Conservation (phyloP, 2,888 invertebrate species). For the Podotricha telesiphe region DNA sequence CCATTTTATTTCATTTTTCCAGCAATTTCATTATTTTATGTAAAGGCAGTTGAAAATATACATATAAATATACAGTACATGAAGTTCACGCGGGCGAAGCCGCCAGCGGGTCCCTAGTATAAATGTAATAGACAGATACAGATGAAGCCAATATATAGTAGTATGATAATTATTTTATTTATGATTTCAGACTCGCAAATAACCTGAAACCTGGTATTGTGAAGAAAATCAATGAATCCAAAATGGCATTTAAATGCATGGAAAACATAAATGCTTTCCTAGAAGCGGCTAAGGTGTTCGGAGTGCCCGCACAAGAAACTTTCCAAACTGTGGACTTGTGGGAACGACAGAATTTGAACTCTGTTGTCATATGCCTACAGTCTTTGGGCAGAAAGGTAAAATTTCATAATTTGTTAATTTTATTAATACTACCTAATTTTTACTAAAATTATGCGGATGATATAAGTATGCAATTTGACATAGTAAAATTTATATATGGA, state of each 20-base stretch:
- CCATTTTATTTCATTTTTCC: too few species aligned
- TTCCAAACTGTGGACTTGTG: slow-evolving; percentile 99
- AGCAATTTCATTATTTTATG: too few species aligned
- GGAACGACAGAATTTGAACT: slow-evolving; percentile 97
- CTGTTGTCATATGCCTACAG: slow-evolving; percentile 97
- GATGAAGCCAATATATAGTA: too few species aligned
- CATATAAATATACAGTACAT: too few species aligned
- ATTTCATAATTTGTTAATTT: background rate
- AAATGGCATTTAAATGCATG: slow-evolving; percentile 99
- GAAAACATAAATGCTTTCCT: slow-evolving; percentile 98
- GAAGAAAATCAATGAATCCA: slow-evolving; percentile 95
- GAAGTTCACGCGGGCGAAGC: too few species aligned
- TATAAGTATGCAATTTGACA: background rate
- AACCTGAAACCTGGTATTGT: slow-evolving; percentile 92
- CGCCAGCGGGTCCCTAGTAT: too few species aligned
- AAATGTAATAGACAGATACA: too few species aligned
- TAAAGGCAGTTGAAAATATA: too few species aligned
- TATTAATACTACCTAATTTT: background rate
- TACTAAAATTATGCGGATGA: background rate
- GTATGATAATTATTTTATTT: background rate
- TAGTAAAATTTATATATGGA: too few species aligned
- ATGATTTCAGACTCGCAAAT: slow-evolving; percentile 89
- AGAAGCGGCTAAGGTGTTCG: slow-evolving; percentile 91
- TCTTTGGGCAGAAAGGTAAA: slow-evolving; percentile 97
- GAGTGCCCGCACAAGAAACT: slow-evolving; percentile 96